phyloP scores from a whole-genome alignment of 2,888 invertebrate species.

The Eilema depressum region DNA sequence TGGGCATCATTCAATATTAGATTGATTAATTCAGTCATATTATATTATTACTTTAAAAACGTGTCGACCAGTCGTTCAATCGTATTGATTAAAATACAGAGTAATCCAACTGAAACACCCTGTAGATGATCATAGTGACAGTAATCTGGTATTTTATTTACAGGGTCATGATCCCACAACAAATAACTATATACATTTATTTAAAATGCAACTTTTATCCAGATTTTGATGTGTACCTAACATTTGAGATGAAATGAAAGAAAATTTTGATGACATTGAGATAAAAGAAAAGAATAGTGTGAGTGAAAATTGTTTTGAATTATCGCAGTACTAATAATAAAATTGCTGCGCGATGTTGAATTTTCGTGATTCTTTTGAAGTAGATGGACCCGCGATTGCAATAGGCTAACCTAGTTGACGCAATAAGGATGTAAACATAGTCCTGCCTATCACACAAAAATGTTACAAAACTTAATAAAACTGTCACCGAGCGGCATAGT shows the following conservation, averaged over 20 bases:
- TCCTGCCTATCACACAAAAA: not conserved
- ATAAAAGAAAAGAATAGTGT: not conserved
- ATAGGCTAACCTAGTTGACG: not conserved
- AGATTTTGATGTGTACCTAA: not conserved
- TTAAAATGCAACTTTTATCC: not conserved
- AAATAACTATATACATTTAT: not conserved
- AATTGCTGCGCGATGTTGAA: no score
- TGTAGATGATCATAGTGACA: not conserved
- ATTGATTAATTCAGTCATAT: not conserved
- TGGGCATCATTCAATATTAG: not conserved
- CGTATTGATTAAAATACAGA: not conserved
- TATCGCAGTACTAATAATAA: no score
- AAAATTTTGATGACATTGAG: not conserved
- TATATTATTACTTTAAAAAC: not conserved
- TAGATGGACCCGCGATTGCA: no score
- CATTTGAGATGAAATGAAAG: not conserved
- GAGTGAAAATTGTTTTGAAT: no score
- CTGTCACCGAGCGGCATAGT: conserved; percentile 30
- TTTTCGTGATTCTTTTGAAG: no score
- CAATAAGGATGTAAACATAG: not conserved
- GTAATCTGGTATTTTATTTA: not conserved
- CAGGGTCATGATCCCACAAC: no score
- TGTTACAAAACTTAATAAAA: not conserved
- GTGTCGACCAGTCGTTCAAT: not conserved
- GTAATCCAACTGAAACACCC: not conserved